phyloP scores from a whole-genome alignment of 64 coral and sea anemone species.

The Montipora efflorescens region DNA sequence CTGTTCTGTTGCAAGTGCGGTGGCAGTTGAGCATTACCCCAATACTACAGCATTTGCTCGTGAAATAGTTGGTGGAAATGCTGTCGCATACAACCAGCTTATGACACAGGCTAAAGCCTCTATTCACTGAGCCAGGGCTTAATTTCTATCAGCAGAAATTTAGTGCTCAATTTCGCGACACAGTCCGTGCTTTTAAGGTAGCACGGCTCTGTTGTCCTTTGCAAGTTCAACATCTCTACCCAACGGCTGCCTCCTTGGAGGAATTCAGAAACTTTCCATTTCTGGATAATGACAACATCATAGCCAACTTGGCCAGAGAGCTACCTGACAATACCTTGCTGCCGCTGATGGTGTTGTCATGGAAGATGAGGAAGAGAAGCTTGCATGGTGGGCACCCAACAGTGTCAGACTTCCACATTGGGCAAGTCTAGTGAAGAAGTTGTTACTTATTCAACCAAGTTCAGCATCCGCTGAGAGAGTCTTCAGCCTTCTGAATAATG shows the following conservation, averaged over 20 bases:
- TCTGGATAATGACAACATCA: slow-evolving; percentile 67
- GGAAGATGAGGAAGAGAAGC: slow-evolving; percentile 70
- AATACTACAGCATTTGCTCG: slow-evolving; percentile 78
- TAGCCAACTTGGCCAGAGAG: slow-evolving; percentile 81
- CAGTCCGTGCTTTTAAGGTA: slow-evolving; percentile 80
- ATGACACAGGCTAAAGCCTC: slow-evolving; percentile 77
- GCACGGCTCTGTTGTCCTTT: slow-evolving; percentile 79
- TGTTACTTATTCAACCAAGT: slow-evolving; percentile 77
- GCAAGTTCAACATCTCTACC: slow-evolving; percentile 77
- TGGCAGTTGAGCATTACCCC: slow-evolving; percentile 70
- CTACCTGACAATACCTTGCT: slow-evolving; percentile 76
- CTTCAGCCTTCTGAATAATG: slow-evolving; percentile 76
- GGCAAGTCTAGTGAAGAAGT: slow-evolving; percentile 56
- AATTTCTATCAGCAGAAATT: slow-evolving; percentile 78
- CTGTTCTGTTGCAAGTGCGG: slow-evolving; percentile 26
- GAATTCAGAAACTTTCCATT: slow-evolving; percentile 79
- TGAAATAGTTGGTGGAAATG: slow-evolving; percentile 70
- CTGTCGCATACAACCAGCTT: slow-evolving; percentile 64
- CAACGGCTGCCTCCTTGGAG: slow-evolving; percentile 60
- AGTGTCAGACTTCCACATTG: slow-evolving; percentile 79
- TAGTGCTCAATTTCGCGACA: slow-evolving; percentile 75
- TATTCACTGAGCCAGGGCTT: slow-evolving; percentile 60
- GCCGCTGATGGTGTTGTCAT: slow-evolving; percentile 86
- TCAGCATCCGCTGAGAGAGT: slow-evolving; percentile 75
- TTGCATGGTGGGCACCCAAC: slow-evolving; percentile 78